Percentiles rank a stretch among this genome's conserved stretches.
Conservation (phyloP, 2,888 invertebrate genomes). For the Erannis defoliaria region DNA sequence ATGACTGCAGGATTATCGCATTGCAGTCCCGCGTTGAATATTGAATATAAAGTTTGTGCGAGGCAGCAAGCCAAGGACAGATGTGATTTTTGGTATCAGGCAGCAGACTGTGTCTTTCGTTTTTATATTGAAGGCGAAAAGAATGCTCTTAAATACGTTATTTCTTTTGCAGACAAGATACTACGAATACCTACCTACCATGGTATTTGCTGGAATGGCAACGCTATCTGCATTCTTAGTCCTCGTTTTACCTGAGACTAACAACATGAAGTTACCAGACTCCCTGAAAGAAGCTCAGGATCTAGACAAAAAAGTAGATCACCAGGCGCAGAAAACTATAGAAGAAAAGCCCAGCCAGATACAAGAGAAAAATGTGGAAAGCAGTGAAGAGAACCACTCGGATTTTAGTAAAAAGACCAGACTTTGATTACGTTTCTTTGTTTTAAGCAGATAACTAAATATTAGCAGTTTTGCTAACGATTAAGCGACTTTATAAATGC, state of each 20-base stretch:
- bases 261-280: constrained; percentile 87
- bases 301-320: constrained; percentile 67
- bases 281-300: constrained; percentile 87
- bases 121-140: too few species aligned
- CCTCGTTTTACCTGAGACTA: constrained; percentile 88
- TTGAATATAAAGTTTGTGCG: too few species aligned
- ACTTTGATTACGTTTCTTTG: constrained; percentile 20
- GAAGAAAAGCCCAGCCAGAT: constrained; percentile 12
- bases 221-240: constrained; percentile 84
- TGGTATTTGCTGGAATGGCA: constrained; percentile 86
- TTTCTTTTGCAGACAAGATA: constrained; percentile 70
- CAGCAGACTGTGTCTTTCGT: too few species aligned
- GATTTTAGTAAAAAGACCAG: constrained; percentile 37
- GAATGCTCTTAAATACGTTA: neutral
- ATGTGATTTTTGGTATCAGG: too few species aligned
- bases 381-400: constrained; percentile 14
- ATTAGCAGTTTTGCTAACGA: neutral
- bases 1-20: too few species aligned
- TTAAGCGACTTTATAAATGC: neutral
- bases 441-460: neutral
- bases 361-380: constrained; percentile 23
- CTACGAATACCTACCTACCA: constrained; percentile 83
- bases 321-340: constrained; percentile 7
- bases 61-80: too few species aligned
- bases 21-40: too few species aligned